Conservation (phyloP, 2,797 vertebrate species). For the Phylloscopus collybita region DNA sequence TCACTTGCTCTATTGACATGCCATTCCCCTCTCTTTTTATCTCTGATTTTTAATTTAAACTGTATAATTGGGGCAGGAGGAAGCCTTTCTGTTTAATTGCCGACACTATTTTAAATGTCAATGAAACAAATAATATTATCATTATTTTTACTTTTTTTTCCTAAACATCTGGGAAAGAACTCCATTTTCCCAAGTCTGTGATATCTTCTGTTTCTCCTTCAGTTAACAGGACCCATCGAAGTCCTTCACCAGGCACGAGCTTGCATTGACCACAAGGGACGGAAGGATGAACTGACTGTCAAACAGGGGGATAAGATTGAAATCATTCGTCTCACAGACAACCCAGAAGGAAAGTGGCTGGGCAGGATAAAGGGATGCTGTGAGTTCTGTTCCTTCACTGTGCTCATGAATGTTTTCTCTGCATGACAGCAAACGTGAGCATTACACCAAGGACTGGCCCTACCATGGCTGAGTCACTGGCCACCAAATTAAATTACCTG, state of each 20-base stretch:
- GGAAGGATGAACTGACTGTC: slow-evolving; percentile 85
- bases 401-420: background rate
- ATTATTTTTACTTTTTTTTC: background rate
- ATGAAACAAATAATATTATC: background rate
- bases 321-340: slow-evolving; percentile 88
- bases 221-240: slow-evolving; percentile 83
- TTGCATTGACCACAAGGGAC: slow-evolving; percentile 79
- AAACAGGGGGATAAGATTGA: slow-evolving; percentile 88
- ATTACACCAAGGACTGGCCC: background rate
- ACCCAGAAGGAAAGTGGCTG: slow-evolving; percentile 92
- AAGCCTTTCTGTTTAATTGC: background rate
- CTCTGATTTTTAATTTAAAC: background rate
- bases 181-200: background rate
- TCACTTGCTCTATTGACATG: background rate
- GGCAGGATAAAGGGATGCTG: slow-evolving; percentile 86
- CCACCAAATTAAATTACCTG: background rate
- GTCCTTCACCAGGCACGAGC: slow-evolving; percentile 85
- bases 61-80: background rate
- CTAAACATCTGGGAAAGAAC: background rate
- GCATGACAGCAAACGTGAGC: background rate
- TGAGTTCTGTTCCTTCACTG: slow-evolving; percentile 72
- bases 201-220: background rate
- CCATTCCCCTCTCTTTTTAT: background rate
- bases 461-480: background rate
- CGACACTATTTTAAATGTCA: background rate